Evolutionary conservation across 37 sponge, comb jelly and placozoan species (phyloP), one percentile per base, ranked within the genome.

Genomic region (Beroe forskalii): DNA sequence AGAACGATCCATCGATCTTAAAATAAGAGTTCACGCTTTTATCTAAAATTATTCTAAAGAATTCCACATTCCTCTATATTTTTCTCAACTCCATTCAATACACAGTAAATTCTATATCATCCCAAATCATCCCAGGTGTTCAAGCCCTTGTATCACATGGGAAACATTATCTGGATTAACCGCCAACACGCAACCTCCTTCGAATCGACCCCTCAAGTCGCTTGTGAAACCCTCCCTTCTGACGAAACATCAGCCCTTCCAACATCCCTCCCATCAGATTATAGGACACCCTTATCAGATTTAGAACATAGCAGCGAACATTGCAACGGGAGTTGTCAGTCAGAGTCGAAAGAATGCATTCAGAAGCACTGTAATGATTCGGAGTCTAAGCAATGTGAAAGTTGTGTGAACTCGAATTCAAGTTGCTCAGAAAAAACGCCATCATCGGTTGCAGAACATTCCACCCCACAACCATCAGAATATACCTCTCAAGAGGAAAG

Each of bases 71-170:
- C n/a, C n/a, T n/a, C n/a, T n/a, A n/a, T n/a, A n/a, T n/a, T n/a
- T n/a, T n/a, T n/a, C n/a, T n/a, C n/a, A n/a, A n/a, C n/a, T n/a
- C n/a, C n/a, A n/a, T n/a, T n/a, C n/a, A n/a, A n/a, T n/a, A n/a
- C n/a, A n/a, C n/a, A n/a, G n/a, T n/a, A n/a, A n/a, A n/a, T n/a
- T n/a, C n/a, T n/a, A n/a, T n/a, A n/a, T n/a, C n/a, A n/a, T n/a
- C n/a, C n/a, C n/a, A n/a, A n/a, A n/a, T n/a, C n/a, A 28, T 63
- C 32, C 14, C 72, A 69, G 72, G 72, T 69, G 14, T 69, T 69
- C 38, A 27, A 32, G 17, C 72, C 72, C 2, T 37, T 69, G 2
- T 69, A 32, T 37, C 86, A 80, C 86, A 38, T 43, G n/a, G 86
- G 86, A 4, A 41, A 27, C 12, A 37, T 80, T 4, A 1, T 80